These are phyloP conservation scores for Loripinus fragilis DNA, from an alignment of 2,888 invertebrate species.

Conservation along the genomic window DNA sequence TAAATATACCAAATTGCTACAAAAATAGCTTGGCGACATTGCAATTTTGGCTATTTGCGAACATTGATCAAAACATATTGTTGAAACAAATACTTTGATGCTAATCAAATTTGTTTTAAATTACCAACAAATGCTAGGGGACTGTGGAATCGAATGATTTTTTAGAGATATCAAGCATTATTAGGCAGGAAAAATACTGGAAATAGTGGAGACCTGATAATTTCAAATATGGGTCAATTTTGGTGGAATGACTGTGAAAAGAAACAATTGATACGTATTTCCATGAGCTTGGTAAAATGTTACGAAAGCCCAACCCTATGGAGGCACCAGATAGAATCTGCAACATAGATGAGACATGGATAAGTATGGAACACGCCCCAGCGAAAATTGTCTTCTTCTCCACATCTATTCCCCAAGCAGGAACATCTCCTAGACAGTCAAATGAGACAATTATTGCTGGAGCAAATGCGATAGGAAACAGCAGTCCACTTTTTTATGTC, in stretches of 20 bases:
- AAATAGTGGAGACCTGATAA: conserved; percentile 22
- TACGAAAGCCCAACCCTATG: not conserved
- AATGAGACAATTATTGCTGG: conserved; percentile 36
- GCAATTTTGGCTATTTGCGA: too few species aligned
- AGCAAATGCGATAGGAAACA: conserved; percentile 36
- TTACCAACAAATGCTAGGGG: too few species aligned
- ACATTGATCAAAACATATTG: too few species aligned
- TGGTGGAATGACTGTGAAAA: conserved; percentile 2
- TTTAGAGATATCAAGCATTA: too few species aligned
- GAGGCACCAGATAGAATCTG: conserved; percentile 14
- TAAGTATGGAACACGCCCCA: not conserved
- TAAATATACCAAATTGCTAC: too few species aligned
- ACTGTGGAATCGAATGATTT: too few species aligned
- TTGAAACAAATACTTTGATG: too few species aligned
- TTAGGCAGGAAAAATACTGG: too few species aligned
- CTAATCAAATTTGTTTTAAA: too few species aligned
- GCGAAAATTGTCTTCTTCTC: conserved; percentile 17
- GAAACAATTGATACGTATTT: conserved; percentile 11
- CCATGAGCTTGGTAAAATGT: not conserved
- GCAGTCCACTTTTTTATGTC: conserved; percentile 37
- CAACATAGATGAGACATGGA: conserved; percentile 31
- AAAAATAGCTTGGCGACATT: too few species aligned
- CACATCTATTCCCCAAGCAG: conserved; percentile 22
- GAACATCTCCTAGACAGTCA: conserved; percentile 29
- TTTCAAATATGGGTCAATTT: not conserved